A percentile compares a stretch with the other conserved stretches of the same genome.
Conservation (phyloP, 2,113 vertebrate genomes). For the Pteruthius melanotis region DNA sequence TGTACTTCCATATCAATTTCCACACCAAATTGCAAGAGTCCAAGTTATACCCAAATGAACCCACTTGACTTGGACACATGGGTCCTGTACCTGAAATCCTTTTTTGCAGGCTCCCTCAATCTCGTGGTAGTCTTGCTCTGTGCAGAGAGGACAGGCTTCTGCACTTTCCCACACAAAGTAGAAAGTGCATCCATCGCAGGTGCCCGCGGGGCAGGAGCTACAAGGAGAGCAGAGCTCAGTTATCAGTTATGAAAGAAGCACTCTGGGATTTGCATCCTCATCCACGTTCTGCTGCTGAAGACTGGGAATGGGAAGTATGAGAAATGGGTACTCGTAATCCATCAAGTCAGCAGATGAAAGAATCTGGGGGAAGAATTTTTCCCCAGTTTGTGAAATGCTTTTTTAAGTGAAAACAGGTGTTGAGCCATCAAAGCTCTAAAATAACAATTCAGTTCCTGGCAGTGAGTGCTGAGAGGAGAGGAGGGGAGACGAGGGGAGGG, state of each 20-base stretch:
- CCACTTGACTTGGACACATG: neutral
- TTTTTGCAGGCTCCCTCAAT: conserved; percentile 93
- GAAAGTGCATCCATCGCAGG: conserved; percentile 92
- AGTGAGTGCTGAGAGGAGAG: neutral
- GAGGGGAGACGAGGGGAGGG: neutral
- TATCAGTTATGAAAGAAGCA: neutral
- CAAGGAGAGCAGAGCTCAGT: neutral
- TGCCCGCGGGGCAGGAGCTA: conserved; percentile 90
- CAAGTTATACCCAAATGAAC: neutral
- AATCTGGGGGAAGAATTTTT: neutral
- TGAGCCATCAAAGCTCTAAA: neutral
- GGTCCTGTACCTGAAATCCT: conserved; percentile 82
- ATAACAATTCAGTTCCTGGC: neutral
- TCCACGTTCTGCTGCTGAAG: neutral
- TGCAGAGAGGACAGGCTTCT: conserved; percentile 92
- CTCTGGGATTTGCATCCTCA: neutral
- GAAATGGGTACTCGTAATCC: neutral
- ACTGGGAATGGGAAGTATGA: neutral
- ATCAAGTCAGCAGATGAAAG: neutral
- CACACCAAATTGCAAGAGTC: neutral
- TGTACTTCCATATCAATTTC: neutral
- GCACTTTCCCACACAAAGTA: conserved; percentile 93
- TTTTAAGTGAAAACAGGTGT: neutral
- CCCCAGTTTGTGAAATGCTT: neutral
- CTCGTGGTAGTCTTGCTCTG: conserved; percentile 85